phyloP scores from a whole-genome alignment of 2,888 invertebrate genomes.

The Drosophila helvetica region DNA sequence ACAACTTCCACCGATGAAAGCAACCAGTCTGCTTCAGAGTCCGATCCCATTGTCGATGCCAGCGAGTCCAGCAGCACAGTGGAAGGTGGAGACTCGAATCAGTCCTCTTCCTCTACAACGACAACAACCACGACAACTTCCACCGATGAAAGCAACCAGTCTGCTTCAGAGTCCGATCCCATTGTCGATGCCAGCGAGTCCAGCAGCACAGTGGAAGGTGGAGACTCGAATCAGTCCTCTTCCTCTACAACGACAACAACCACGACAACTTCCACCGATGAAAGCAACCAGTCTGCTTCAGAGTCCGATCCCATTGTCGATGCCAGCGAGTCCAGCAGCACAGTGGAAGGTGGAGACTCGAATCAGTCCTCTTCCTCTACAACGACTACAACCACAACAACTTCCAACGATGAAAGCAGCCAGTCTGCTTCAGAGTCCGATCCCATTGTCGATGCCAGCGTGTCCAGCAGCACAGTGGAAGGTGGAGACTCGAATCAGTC shows the following conservation, averaged over 20 bases:
- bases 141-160: background rate
- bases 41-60: background rate
- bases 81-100: background rate
- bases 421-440: too few species aligned
- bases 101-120: conserved; percentile 1
- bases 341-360: too few species aligned
- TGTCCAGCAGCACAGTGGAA: too few species aligned
- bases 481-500: too few species aligned
- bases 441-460: too few species aligned
- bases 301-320: too few species aligned
- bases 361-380: too few species aligned
- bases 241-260: background rate
- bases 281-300: too few species aligned
- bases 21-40: background rate
- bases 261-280: too few species aligned
- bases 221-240: background rate
- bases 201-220: background rate
- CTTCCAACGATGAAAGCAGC: too few species aligned
- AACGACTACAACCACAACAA: too few species aligned
- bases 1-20: conserved; percentile 1
- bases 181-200: background rate
- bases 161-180: background rate
- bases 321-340: too few species aligned
- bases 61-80: background rate
- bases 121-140: conserved; percentile 2